Evolutionary conservation across 2,797 vertebrate genomes (phyloP).

Genomic region (Chelidonichthys spinosus): DNA sequence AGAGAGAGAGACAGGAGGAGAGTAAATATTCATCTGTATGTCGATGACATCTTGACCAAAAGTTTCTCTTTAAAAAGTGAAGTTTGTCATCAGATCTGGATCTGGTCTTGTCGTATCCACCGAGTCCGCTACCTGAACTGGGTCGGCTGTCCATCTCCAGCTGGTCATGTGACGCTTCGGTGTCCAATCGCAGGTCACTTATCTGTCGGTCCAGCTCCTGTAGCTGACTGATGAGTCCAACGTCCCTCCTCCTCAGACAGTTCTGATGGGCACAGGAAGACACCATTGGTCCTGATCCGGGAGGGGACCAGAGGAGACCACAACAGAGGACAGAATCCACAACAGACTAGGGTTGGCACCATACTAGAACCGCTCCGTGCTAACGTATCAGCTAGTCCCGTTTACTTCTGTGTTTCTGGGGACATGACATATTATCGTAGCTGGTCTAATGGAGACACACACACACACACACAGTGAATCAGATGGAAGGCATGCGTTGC

Average conservation of each 20-base stretch:
- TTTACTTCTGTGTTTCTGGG: too few relatives aligned
- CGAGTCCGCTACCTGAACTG: conserved; percentile 88
- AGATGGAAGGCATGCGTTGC: conserved; percentile 37
- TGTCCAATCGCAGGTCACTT: conserved; percentile 91
- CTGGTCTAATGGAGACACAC: background rate
- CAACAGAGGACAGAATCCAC: too few relatives aligned
- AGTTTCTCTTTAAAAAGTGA: background rate
- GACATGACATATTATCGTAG: too few relatives aligned
- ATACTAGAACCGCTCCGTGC: too few relatives aligned
- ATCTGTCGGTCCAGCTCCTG: conserved; percentile 96
- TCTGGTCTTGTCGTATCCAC: too few relatives aligned
- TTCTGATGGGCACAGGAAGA: conserved; percentile 80
- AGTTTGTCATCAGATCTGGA: too few relatives aligned
- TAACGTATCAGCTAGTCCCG: too few relatives aligned
- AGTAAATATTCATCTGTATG: background rate
- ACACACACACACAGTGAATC: background rate
- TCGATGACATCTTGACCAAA: background rate
- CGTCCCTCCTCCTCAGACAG: conserved; percentile 91
- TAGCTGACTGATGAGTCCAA: conserved; percentile 90
- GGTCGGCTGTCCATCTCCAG: conserved; percentile 93
- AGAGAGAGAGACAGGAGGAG: background rate
- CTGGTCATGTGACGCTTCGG: conserved; percentile 87
- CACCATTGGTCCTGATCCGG: background rate
- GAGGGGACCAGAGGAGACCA: background rate
- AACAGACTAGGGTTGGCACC: too few relatives aligned